A percentile compares a stretch with the other conserved stretches of the same genome.
These are phyloP conservation scores for Pectinophora gossypiella DNA, from an alignment of 1,140 invertebrate genomes.

Conservation along the genomic window DNA sequence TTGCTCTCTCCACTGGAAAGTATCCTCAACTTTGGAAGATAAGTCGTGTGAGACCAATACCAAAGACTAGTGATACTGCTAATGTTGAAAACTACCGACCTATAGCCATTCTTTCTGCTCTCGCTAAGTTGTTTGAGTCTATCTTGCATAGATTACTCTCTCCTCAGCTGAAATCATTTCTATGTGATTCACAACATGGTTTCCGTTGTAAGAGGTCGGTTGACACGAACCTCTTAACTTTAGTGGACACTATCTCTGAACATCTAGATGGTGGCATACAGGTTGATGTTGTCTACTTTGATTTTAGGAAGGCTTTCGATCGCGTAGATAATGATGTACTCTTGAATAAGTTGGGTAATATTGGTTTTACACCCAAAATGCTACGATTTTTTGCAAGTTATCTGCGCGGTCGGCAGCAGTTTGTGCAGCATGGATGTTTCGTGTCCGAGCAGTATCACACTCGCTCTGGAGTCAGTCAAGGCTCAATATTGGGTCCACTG, in stretches of 20 bases:
- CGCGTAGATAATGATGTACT: constrained; percentile 18
- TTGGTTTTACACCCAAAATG: constrained; percentile 3
- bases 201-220: constrained; percentile 5
- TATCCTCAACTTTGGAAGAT: constrained; percentile 6
- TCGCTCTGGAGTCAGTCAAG: constrained; percentile 7
- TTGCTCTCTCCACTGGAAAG: neutral
- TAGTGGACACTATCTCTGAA: neutral
- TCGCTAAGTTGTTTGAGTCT: constrained; percentile 4
- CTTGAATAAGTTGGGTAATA: neutral
- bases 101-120: constrained; percentile 5
- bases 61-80: constrained; percentile 1
- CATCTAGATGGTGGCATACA: constrained; percentile 12
- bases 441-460: neutral
- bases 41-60: constrained; percentile 4
- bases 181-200: constrained; percentile 7
- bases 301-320: constrained; percentile 18
- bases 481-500: constrained; percentile 5
- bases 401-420: constrained; percentile 3
- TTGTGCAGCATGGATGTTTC: constrained; percentile 1
- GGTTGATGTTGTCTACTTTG: constrained; percentile 26
- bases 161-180: neutral
- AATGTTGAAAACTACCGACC: constrained; percentile 3
- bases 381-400: neutral
- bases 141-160: constrained; percentile 3
- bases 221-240: constrained; percentile 1